Conservation (phyloP, 2,888 invertebrate species). For the Agapostemon virescens region DNA sequence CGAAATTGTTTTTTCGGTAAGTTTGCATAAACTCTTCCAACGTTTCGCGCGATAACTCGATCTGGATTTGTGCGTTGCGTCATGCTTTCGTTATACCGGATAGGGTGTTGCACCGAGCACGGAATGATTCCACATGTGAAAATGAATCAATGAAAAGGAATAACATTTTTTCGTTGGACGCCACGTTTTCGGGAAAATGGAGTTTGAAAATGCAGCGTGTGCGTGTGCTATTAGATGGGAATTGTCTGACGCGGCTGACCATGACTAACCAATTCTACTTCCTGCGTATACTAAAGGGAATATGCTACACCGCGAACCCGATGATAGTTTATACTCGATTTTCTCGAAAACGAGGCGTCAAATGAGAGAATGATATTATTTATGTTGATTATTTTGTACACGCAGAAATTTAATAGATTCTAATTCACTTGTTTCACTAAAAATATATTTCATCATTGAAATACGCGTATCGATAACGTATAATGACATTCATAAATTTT, state of each 20-base stretch:
- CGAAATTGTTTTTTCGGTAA: neutral
- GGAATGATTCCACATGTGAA: neutral
- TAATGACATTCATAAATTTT: no score
- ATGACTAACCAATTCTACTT: neutral
- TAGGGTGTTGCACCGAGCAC: no score
- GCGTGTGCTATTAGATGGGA: no score
- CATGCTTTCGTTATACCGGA: neutral
- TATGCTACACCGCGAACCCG: neutral
- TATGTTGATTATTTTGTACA: no score
- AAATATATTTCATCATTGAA: no score
- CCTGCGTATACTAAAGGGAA: neutral
- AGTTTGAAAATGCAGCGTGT: no score
- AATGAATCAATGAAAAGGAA: neutral
- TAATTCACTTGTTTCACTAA: no score
- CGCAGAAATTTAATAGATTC: no score
- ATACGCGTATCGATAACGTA: no score
- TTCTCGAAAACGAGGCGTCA: neutral
- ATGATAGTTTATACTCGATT: neutral
- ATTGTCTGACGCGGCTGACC: no score
- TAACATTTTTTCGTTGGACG: neutral
- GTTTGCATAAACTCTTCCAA: neutral
- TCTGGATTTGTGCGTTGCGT: neutral
- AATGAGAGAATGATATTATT: neutral
- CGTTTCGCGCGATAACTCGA: neutral
- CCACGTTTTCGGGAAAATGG: neutral